These are phyloP conservation scores for Emberiza fucata DNA, from an alignment of 2,113 vertebrate species.

Conservation along the genomic window DNA sequence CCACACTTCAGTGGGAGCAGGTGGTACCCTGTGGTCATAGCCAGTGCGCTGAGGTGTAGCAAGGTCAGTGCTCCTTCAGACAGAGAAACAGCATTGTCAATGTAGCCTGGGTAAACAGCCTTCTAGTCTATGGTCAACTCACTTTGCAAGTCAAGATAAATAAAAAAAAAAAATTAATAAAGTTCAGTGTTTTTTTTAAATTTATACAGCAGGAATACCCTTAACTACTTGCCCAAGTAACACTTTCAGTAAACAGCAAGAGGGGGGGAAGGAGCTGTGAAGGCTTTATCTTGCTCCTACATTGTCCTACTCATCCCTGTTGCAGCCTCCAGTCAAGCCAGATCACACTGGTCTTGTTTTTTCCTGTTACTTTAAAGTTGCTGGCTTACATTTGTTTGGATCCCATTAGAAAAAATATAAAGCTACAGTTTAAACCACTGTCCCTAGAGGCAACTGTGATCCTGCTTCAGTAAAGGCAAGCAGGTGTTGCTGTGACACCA, in stretches of 20 bases:
- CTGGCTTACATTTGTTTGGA: not conserved
- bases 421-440: not conserved
- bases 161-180: not conserved
- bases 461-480: not conserved
- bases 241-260: not conserved
- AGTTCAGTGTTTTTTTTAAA: not conserved
- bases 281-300: not conserved
- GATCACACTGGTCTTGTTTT: not conserved
- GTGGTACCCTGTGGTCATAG: accelerated
- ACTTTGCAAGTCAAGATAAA: not conserved
- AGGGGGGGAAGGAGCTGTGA: not conserved
- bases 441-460: not conserved
- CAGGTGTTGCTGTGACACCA: not conserved
- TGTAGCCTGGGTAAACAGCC: not conserved
- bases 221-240: not conserved
- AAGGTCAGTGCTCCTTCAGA: not conserved
- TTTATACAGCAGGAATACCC: not conserved
- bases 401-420: not conserved
- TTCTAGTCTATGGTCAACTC: not conserved
- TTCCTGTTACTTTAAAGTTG: not conserved
- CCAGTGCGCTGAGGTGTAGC: not conserved
- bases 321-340: not conserved
- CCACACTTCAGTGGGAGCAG: accelerated
- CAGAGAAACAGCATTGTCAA: not conserved
- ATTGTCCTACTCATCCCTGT: not conserved